Evolutionary conservation across 2,113 vertebrate species (phyloP).

Genomic region (Tursiops truncatus): DNA sequence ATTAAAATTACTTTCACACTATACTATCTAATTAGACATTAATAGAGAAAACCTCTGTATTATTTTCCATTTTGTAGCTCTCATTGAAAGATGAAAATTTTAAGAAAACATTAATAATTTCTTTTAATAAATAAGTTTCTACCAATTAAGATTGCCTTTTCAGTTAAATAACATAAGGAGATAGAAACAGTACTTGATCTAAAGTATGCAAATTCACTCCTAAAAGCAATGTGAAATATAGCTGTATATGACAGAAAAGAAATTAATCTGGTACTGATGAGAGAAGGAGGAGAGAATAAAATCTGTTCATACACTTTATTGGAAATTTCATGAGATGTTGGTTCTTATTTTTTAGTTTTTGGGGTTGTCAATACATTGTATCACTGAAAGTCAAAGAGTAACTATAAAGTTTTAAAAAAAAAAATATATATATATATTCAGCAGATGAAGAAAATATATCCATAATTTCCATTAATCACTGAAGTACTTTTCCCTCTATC

Average conservation of each 20-base stretch:
- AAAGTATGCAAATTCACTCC: constrained; percentile 33
- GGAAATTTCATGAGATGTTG: not conserved
- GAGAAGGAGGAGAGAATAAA: not conserved
- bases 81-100: not conserved
- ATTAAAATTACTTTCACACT: not conserved
- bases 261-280: not conserved
- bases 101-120: not conserved
- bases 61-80: not conserved
- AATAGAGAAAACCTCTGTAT: not conserved
- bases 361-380: not conserved
- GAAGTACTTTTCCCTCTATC: not conserved
- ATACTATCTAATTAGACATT: not conserved
- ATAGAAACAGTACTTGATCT: not conserved
- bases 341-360: not conserved
- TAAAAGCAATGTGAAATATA: not conserved
- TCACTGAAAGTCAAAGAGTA: not conserved
- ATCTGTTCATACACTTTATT: not conserved
- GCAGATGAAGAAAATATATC: not conserved
- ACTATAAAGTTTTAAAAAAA: not conserved
- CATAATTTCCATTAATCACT: not conserved
- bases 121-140: not conserved
- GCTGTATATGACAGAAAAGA: not conserved
- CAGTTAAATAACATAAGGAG: not conserved
- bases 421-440: not conserved
- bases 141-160: not conserved